phyloP scores from a whole-genome alignment of 1,140 invertebrate genomes.

The Trigoniulus corallinus region DNA sequence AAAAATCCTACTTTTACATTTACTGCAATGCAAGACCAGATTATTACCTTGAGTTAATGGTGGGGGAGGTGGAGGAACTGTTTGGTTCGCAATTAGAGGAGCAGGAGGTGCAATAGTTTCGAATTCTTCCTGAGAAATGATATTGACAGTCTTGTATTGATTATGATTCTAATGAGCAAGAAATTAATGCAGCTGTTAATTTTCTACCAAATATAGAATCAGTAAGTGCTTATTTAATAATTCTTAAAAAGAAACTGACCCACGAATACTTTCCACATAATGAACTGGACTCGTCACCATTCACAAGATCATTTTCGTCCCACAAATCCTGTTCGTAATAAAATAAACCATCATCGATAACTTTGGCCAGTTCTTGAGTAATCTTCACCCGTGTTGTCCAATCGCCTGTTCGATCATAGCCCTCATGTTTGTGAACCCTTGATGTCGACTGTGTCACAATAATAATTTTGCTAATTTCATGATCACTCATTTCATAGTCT shows the following conservation, averaged over 20 bases:
- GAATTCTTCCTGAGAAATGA: constrained; percentile 77
- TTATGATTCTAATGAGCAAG: constrained; percentile 17
- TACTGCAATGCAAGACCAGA: too few species aligned
- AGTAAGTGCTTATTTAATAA: too few species aligned
- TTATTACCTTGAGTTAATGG: constrained; percentile 15
- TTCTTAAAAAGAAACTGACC: too few species aligned
- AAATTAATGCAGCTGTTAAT: neutral
- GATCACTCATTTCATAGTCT: constrained; percentile 74
- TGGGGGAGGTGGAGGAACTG: constrained; percentile 53
- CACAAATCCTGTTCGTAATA: constrained; percentile 88
- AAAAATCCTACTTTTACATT: too few species aligned
- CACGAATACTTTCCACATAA: too few species aligned
- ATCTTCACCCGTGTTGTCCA: constrained; percentile 73
- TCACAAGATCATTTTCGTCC: constrained; percentile 27
- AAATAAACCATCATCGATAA: constrained; percentile 86
- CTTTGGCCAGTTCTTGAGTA: constrained; percentile 77
- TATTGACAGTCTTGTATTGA: constrained; percentile 68
- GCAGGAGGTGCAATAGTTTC: constrained; percentile 53
- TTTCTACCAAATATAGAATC: neutral
- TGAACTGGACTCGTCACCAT: too few species aligned
- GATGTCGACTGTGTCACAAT: constrained; percentile 71
- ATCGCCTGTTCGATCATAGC: constrained; percentile 71
- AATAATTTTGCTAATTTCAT: constrained; percentile 82
- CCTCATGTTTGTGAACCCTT: constrained; percentile 52
- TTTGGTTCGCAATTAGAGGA: constrained; percentile 41